phyloP scores from a whole-genome alignment of 2,888 invertebrate species.

The Thelaira solivaga region DNA sequence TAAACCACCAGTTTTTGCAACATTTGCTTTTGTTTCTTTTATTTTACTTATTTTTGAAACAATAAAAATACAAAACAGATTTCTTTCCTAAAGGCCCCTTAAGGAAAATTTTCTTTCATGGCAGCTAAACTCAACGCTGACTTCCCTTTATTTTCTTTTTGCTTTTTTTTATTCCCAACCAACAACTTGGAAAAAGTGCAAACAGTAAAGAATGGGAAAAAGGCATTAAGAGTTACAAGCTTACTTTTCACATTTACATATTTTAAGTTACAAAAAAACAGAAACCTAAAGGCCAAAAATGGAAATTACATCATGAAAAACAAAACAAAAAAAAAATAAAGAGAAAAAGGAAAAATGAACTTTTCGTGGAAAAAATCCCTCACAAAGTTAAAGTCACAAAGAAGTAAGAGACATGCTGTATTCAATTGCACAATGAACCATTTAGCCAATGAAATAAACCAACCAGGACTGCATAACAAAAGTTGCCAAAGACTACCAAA shows the following conservation, averaged over 20 bases:
- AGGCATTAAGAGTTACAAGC: conserved; percentile 54
- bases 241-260: conserved; percentile 61
- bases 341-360: neutral
- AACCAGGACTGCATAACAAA: conserved; percentile 9
- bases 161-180: neutral
- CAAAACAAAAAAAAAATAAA: neutral
- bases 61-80: conserved; percentile 47
- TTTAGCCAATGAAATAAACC: conserved; percentile 26
- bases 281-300: conserved; percentile 60
- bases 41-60: conserved; percentile 39
- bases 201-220: conserved; percentile 7
- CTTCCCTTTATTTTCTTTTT: conserved; percentile 40
- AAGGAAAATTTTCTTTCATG: conserved; percentile 37
- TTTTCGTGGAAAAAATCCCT: conserved; percentile 7
- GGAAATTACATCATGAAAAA: conserved; percentile 47
- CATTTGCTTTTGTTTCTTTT: neutral
- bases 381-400: neutral
- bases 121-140: conserved; percentile 46
- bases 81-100: conserved; percentile 52
- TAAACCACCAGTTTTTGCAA: conserved; percentile 19
- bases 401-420: conserved; percentile 30
- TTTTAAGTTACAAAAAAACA: conserved; percentile 50
- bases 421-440: conserved; percentile 38
- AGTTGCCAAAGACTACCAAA: neutral
- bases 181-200: conserved; percentile 1